Conservation (phyloP, 2,113 vertebrate species). For the Platichthys stellatus region DNA sequence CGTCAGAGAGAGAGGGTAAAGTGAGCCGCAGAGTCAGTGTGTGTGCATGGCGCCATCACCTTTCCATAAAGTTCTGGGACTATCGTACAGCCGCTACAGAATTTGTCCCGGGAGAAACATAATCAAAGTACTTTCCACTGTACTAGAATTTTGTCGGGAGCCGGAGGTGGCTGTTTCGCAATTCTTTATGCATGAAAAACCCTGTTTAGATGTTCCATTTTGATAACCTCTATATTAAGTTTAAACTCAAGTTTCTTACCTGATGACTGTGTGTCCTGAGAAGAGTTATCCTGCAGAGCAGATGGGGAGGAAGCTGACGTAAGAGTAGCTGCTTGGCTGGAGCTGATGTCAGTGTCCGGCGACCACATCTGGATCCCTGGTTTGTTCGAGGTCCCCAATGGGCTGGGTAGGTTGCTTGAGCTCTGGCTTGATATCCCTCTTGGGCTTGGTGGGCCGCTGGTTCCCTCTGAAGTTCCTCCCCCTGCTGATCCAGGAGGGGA, state of each 20-base stretch:
- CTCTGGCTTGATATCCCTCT: constrained; percentile 71
- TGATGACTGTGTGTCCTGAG: constrained; percentile 85
- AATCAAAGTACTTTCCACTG: too few relatives aligned
- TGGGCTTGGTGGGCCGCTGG: constrained; percentile 73
- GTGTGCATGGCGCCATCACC: too few relatives aligned
- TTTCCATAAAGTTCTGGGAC: too few relatives aligned
- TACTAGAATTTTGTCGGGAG: too few relatives aligned
- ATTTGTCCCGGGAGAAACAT: too few relatives aligned
- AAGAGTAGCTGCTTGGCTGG: constrained; percentile 41
- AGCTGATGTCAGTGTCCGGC: constrained; percentile 57
- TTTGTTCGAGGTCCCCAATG: constrained; percentile 60
- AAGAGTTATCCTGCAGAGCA: constrained; percentile 76
- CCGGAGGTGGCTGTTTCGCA: too few relatives aligned
- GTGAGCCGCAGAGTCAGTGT: too few relatives aligned
- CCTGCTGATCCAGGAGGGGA: constrained; percentile 70
- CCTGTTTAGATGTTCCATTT: not conserved
- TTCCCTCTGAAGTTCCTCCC: constrained; percentile 68
- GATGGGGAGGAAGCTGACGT: constrained; percentile 69
- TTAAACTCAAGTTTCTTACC: constrained; percentile 32
- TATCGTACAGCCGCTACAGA: too few relatives aligned
- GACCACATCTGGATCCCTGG: constrained; percentile 66
- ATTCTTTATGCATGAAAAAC: too few relatives aligned
- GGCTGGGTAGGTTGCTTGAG: constrained; percentile 80
- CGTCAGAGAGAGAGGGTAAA: too few relatives aligned
- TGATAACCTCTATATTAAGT: not conserved